Conservation (phyloP, 2,113 vertebrate species). For the Heterocephalus glaber region DNA sequence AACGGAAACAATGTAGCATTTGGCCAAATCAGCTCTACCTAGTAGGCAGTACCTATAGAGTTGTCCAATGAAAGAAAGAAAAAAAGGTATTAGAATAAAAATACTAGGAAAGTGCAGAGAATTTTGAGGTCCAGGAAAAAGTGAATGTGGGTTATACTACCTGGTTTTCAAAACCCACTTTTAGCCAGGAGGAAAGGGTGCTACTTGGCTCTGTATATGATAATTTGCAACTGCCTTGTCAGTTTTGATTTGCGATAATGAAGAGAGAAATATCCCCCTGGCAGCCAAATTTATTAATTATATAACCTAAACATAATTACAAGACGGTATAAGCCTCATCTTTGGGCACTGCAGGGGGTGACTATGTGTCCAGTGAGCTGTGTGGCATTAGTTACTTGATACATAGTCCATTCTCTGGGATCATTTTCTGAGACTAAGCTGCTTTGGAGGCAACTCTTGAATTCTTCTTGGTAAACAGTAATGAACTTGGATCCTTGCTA, state of each 20-base stretch:
- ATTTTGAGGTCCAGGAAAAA: neutral
- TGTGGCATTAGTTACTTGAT: neutral
- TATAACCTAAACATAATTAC: conserved; percentile 4
- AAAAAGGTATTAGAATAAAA: neutral
- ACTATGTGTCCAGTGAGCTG: neutral
- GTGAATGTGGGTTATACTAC: neutral
- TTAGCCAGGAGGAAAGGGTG: neutral
- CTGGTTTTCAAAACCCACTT: neutral
- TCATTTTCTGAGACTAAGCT: neutral
- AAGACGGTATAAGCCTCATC: neutral
- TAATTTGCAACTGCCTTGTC: conserved; percentile 5
- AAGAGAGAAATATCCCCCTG: conserved; percentile 8
- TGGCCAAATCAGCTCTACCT: neutral
- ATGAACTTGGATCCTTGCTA: neutral
- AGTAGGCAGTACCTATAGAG: neutral
- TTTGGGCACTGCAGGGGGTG: neutral
- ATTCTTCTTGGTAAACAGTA: neutral
- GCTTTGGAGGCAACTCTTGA: neutral
- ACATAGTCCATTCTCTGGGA: neutral
- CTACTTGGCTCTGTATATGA: neutral
- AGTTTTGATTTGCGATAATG: conserved; percentile 21
- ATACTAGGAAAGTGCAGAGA: neutral
- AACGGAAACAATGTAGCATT: neutral
- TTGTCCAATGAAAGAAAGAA: neutral
- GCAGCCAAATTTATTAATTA: conserved; percentile 5